A percentile compares a stretch with the other conserved stretches of the same genome.
These are phyloP conservation scores for Anguilla obscura DNA, from an alignment of 2,797 vertebrate species.

Conservation along the genomic window DNA sequence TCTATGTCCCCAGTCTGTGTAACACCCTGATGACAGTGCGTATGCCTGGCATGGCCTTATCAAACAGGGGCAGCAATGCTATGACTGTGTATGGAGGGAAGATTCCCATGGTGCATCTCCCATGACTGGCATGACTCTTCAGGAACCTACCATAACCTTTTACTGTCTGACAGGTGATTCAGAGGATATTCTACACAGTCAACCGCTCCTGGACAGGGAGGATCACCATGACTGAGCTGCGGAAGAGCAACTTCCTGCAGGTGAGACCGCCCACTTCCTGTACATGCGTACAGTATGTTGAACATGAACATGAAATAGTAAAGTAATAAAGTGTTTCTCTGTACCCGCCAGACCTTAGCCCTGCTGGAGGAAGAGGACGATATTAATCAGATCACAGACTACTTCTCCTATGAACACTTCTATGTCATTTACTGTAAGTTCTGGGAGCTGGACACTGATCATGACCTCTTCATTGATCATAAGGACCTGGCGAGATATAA, in stretches of 20 bases:
- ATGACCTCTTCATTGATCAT: conserved; percentile 95
- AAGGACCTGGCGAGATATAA: conserved; percentile 93
- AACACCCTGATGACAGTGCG: not conserved
- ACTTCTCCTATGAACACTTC: conserved; percentile 99
- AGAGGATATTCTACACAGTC: conserved; percentile 97
- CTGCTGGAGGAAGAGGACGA: conserved; percentile 98
- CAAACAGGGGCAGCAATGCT: not conserved
- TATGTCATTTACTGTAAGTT: conserved; percentile 99
- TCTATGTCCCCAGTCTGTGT: not conserved
- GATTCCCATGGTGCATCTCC: not conserved
- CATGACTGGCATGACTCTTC: not conserved
- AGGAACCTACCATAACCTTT: not conserved
- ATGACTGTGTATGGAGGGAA: not conserved
- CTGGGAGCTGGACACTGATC: conserved; percentile 98
- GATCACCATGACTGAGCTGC: conserved; percentile 89
- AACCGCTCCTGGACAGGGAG: conserved; percentile 98
- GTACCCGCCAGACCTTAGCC: conserved; percentile 80
- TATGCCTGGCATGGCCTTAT: not conserved
- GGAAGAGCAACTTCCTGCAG: conserved; percentile 97
- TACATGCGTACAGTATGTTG: not conserved
- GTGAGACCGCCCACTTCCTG: conserved; percentile 61
- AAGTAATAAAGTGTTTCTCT: not conserved
- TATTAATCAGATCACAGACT: conserved; percentile 99
- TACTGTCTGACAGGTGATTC: conserved; percentile 81
- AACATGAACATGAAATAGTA: not conserved